Base-by-base conservation (phyloP, 2,113 vertebrate species). In the Ciconia stormi region DNA sequence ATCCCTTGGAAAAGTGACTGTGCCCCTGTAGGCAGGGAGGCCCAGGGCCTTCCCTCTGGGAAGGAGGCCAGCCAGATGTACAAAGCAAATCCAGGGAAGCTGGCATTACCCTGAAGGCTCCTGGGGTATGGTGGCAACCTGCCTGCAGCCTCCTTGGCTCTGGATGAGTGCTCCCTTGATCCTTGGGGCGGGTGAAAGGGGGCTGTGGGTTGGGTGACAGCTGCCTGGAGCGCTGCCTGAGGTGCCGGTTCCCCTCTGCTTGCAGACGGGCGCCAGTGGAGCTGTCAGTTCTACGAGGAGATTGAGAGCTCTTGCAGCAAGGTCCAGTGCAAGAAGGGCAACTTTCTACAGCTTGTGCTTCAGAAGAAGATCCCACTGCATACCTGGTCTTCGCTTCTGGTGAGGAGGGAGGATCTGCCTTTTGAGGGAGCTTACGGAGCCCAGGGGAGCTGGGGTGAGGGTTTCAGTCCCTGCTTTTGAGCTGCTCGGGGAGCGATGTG, bases 361-460 rank as follows among this genome's bases (percentile, higher is more conserved):
- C 99, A 99, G 94, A 99, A 99, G 97, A 99, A 99, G 98, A 99
- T 99, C 88, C 99, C 99, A 29, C 98, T 99, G 89, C 98, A 99
- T 95, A 98, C 94, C 25, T 99, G 99, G 99, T 98, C 99, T 82
- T 98, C 98, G 1, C 98, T 99, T 49, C 98, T 98, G 98, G 99
- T 99, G 93, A 98, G 98, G 27, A 65, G 17, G 38, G 42, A 53
- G 50, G 22, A 66, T 70, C 18, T 55, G 26, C 87, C 21, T 61
- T 56, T 52, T 72, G 16, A 61, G 36, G 23, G 56, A 63, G 30
- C 25, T 67, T 92, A 10, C 0, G 3, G 49, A 87, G 36, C 27
- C 26, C 1, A 4, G 40, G 72, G 44, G n/a, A 73, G 34, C 40
- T 50, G 34, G 36, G 7, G 1, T 65, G 46, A 70, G 30, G 46